Base-by-base conservation (phyloP, 2,888 invertebrate genomes). In the Odontocerum albicorne region DNA sequence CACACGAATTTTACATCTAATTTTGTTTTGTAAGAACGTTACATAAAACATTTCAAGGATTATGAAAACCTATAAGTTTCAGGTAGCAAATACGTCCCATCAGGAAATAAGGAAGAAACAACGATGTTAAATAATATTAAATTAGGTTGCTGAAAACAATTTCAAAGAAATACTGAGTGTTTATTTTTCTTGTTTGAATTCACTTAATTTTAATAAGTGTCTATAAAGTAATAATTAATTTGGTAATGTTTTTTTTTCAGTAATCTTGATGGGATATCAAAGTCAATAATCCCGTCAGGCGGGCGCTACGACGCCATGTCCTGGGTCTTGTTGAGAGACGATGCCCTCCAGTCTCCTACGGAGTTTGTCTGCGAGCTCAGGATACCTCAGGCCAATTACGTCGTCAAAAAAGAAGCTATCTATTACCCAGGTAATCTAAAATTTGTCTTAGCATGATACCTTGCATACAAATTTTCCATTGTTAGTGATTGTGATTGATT, bases 351-450 rank as follows among this genome's bases (percentile, higher is more conserved):
- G 0, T 72, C 76, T 0, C 75, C 79, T 1, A 79, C 80, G 0
- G 79, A 79, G 61, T 84, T 85, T 67, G 76, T 81, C 57, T 86
- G 86, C 67, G 80, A 82, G 31, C 65, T 86, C 55, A 75, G 75
- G 65, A 84, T 86, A 70, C 80, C 83, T 4, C 80, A 81, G 56
- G 84, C 84, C 1, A 77, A 80, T 62, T 85, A 83, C 63, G 72
- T 73, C 12, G 77, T 79, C 42, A 74, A 74, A 52, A 79, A 79
- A 66, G 76, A 78, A 65, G 73, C 78, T 33, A 73, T 79, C 57
- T 79, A 80, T 64, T 82, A 81, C 65, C 76, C 78, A 69, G 83
- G 85, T 85, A 50, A 33, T n/a, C n/a, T n/a, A n/a, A n/a, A n/a
- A n/a, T n/a, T n/a, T n/a, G n/a, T n/a, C n/a, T n/a, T n/a, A n/a